Percentiles rank a stretch among this genome's conserved stretches.
Evolutionary conservation across 92 coral and sea anemone species (phyloP).

Genomic region (Porites divaricata): DNA sequence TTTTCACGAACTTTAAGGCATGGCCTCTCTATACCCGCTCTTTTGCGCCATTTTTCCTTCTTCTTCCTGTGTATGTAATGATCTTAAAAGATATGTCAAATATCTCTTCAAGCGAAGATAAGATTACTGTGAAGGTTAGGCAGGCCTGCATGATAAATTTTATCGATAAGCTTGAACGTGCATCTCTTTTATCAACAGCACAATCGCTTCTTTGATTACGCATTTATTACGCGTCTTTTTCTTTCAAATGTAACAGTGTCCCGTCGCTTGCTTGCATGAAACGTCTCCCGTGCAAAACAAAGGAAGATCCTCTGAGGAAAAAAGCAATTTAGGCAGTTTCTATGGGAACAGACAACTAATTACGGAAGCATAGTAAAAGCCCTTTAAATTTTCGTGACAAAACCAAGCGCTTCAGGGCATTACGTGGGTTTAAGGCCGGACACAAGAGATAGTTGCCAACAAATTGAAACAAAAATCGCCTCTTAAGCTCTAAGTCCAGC

Average conservation of each 20-base stretch:
- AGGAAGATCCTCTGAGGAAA: background rate
- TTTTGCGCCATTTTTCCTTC: no score
- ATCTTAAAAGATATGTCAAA: constrained; percentile 6
- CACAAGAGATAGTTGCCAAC: no score
- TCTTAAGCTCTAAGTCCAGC: background rate
- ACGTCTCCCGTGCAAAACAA: background rate
- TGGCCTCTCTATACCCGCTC: no score
- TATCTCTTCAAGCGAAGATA: background rate
- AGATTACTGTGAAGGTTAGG: background rate
- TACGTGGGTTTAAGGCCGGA: background rate
- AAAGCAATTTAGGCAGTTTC: background rate
- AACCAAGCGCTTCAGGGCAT: constrained; percentile 4
- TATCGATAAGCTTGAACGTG: background rate
- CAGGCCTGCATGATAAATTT: background rate
- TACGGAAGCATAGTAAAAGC: background rate
- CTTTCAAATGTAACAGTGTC: background rate
- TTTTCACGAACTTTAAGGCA: background rate
- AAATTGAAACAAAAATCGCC: background rate
- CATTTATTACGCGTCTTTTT: background rate
- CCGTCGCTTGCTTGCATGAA: background rate
- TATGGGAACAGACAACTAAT: constrained; percentile 10
- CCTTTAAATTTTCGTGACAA: background rate
- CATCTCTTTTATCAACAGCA: constrained; percentile 2
- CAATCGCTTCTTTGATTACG: background rate
- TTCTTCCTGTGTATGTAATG: background rate